These are phyloP conservation scores for Anomalospiza imberbis DNA, from an alignment of 2,797 vertebrate species.

Conservation along the genomic window DNA sequence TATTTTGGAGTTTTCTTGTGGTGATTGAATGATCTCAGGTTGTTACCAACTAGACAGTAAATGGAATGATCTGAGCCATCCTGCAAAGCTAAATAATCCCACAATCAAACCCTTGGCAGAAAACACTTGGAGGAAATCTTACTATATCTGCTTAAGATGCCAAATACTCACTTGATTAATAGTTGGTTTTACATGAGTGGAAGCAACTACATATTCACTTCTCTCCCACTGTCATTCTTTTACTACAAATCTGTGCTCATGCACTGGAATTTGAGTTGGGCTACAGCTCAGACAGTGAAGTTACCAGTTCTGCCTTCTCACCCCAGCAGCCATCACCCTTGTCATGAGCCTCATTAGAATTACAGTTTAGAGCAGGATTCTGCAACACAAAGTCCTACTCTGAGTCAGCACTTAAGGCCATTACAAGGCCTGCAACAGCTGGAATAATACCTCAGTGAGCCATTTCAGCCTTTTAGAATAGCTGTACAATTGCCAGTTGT, in stretches of 20 bases:
- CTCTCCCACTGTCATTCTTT: neutral
- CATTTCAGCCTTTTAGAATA: constrained; percentile 34
- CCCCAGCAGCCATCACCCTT: neutral
- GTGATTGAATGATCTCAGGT: neutral
- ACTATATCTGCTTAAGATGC: neutral
- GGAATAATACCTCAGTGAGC: constrained; percentile 59
- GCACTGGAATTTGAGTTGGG: neutral
- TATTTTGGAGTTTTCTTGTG: neutral
- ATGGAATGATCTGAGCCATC: neutral
- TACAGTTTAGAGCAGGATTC: constrained; percentile 7
- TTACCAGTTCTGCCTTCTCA: neutral
- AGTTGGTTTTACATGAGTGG: neutral
- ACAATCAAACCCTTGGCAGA: neutral
- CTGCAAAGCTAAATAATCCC: neutral
- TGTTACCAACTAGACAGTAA: neutral
- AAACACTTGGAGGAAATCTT: neutral
- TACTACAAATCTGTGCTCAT: neutral
- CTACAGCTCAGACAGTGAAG: neutral
- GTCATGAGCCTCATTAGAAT: neutral
- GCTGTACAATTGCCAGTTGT: constrained; percentile 56
- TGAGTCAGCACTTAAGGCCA: constrained; percentile 46
- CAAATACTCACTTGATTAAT: neutral
- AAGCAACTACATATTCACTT: neutral
- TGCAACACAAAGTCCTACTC: constrained; percentile 26
- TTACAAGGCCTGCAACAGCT: constrained; percentile 64